These are phyloP conservation scores for Ctenopoma multispine DNA, from an alignment of 2,797 vertebrate genomes.

Conservation along the genomic window DNA sequence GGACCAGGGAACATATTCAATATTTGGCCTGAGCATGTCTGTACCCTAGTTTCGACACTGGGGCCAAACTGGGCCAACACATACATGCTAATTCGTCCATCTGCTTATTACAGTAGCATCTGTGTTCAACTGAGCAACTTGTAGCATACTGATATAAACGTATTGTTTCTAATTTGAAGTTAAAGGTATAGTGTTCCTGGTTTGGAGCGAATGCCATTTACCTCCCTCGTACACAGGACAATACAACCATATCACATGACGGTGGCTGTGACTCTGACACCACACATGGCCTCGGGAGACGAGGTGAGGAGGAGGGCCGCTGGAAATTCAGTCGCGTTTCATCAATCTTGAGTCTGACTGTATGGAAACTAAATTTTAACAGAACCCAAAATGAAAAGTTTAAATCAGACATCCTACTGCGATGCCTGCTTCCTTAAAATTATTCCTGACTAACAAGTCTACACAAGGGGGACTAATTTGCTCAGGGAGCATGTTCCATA, in stretches of 20 bases:
- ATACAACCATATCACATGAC: constrained; percentile 36
- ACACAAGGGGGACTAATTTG: constrained; percentile 9
- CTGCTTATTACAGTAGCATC: constrained; percentile 4
- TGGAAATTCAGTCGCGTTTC: constrained; percentile 2
- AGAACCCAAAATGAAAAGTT: neutral
- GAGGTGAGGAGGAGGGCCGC: neutral
- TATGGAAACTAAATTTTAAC: neutral
- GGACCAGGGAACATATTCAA: constrained; percentile 50
- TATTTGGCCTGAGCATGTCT: constrained; percentile 40
- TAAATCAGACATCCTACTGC: no score
- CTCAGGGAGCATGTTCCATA: constrained; percentile 27
- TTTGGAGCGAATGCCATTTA: constrained; percentile 2
- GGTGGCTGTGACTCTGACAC: constrained; percentile 12
- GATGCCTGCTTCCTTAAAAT: constrained; percentile 6
- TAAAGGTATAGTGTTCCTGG: neutral
- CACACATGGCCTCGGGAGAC: constrained; percentile 19
- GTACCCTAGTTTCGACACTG: constrained; percentile 38
- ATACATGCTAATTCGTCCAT: constrained; percentile 18
- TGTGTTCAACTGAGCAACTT: constrained; percentile 4
- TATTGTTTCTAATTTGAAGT: neutral
- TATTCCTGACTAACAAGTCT: constrained; percentile 16
- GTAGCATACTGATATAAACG: constrained; percentile 2
- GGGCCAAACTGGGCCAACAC: constrained; percentile 27
- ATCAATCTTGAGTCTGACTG: no score
- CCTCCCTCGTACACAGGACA: constrained; percentile 8